Evolutionary conservation across 2,888 invertebrate species (phyloP).

Genomic region (Drosophila engyochracea): DNA sequence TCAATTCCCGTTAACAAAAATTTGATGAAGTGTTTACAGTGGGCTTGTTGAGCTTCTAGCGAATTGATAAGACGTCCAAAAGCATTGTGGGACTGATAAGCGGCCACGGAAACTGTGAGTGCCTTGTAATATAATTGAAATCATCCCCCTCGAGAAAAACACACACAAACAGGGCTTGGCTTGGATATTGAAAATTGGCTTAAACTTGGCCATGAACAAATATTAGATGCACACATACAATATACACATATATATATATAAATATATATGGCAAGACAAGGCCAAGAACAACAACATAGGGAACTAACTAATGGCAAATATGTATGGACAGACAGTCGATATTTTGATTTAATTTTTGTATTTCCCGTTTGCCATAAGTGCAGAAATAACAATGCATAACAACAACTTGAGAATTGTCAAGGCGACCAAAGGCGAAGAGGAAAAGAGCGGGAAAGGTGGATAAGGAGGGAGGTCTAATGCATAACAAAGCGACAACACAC

Average conservation of each 20-base stretch:
- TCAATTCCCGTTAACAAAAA: slow-evolving; percentile 17
- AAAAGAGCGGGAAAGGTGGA: too few relatives aligned
- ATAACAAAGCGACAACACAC: slow-evolving; percentile 1
- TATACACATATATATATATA: slow-evolving; percentile 36
- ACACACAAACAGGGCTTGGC: not conserved
- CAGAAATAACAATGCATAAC: slow-evolving; percentile 34
- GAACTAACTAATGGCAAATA: slow-evolving; percentile 11
- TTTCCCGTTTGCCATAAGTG: slow-evolving; percentile 11
- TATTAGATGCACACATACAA: slow-evolving; percentile 45
- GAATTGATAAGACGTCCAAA: slow-evolving; percentile 40
- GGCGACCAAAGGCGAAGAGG: slow-evolving; percentile 9
- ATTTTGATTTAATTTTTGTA: slow-evolving; percentile 41
- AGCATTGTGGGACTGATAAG: slow-evolving; percentile 21
- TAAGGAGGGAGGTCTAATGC: not conserved
- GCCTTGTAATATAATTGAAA: slow-evolving; percentile 32
- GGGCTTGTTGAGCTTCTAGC: not conserved
- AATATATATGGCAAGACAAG: slow-evolving; percentile 39
- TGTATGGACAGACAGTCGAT: slow-evolving; percentile 41
- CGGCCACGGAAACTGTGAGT: slow-evolving; percentile 17
- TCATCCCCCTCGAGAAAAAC: not conserved
- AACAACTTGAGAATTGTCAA: slow-evolving; percentile 26
- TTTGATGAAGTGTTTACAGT: slow-evolving; percentile 39
- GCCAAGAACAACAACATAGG: slow-evolving; percentile 30
- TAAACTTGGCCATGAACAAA: slow-evolving; percentile 69
- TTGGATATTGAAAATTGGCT: slow-evolving; percentile 65